A percentile compares a stretch with the other conserved stretches of the same genome.
phyloP scores from a whole-genome alignment of 2,888 invertebrate genomes.

The Zygaena filipendulae region DNA sequence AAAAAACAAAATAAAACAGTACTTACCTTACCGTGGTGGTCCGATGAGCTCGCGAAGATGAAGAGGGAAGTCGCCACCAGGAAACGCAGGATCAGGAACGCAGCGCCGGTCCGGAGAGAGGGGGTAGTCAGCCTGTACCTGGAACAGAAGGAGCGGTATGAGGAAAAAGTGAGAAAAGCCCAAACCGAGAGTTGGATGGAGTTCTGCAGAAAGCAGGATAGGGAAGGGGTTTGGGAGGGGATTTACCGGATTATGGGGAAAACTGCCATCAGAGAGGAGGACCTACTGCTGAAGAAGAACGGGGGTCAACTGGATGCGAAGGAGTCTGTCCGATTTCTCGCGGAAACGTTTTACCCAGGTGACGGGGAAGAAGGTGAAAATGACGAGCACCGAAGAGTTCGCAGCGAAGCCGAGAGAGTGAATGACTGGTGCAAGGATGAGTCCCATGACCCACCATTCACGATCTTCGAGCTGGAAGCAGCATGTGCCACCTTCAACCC shows the following conservation, averaged over 20 bases:
- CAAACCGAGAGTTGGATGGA: conserved; percentile 16
- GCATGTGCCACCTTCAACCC: conserved; percentile 8
- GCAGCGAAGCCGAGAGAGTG: conserved; percentile 3
- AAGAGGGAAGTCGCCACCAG: too few relatives aligned
- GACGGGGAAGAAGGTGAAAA: too few relatives aligned
- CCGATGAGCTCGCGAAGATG: not conserved
- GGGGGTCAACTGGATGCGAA: conserved; percentile 2
- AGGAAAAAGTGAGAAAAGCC: conserved; percentile 3
- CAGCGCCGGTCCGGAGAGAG: conserved; percentile 2
- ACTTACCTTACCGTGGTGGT: conserved; percentile 4
- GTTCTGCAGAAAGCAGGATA: conserved; percentile 16
- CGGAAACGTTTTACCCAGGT: too few relatives aligned
- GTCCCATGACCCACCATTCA: conserved; percentile 9
- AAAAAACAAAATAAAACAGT: conserved; percentile 2
- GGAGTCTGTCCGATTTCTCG: conserved; percentile 6
- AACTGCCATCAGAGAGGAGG: conserved; percentile 5
- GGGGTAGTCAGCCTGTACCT: conserved; percentile 11
- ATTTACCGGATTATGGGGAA: conserved; percentile 12
- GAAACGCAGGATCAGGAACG: conserved; percentile 3
- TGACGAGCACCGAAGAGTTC: conserved; percentile 1
- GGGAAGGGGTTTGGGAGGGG: conserved; percentile 16
- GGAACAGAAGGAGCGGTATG: conserved; percentile 5
- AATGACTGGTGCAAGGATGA: not conserved
- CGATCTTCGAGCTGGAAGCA: conserved; percentile 1
- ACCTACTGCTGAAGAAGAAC: conserved; percentile 2